Conservation (phyloP, 2,888 invertebrate genomes). For the Eristalis tenax region DNA sequence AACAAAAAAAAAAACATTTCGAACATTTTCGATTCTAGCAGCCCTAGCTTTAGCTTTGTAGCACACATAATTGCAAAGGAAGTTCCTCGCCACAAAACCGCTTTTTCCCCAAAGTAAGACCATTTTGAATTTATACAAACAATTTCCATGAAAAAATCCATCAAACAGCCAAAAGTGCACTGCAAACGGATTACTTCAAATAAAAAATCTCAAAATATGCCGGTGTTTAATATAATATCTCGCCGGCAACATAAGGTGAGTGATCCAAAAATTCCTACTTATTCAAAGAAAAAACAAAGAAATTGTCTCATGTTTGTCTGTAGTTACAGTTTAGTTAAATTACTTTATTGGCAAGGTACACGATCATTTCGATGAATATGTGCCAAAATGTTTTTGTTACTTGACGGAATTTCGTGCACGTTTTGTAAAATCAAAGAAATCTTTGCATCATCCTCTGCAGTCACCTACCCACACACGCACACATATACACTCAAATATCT, state of each 20-base stretch:
- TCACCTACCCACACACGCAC: not conserved
- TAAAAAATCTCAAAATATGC: constrained; percentile 80
- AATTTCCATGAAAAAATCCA: constrained; percentile 40
- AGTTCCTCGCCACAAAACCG: too few relatives aligned
- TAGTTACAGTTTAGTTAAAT: not conserved
- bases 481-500: not conserved
- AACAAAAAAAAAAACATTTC: not conserved
- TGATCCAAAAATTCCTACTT: constrained; percentile 46
- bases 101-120: too few relatives aligned
- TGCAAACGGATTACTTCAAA: constrained; percentile 52
- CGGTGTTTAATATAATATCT: constrained; percentile 85
- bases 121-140: too few relatives aligned
- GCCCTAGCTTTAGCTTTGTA: too few relatives aligned
- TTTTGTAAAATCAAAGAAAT: not conserved
- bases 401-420: constrained; percentile 11
- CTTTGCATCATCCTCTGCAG: not conserved
- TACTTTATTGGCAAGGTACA: constrained; percentile 31
- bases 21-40: not conserved
- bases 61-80: too few relatives aligned
- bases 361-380: not conserved
- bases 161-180: constrained; percentile 73
- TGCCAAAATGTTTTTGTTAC: constrained; percentile 17
- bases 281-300: not conserved
- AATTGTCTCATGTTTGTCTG: not conserved
- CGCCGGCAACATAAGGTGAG: constrained; percentile 85